Percentiles rank a stretch among this genome's conserved stretches.
These are phyloP conservation scores for Trachythela sp. DNA, from an alignment of 64 coral and sea anemone species.

Conservation along the genomic window DNA sequence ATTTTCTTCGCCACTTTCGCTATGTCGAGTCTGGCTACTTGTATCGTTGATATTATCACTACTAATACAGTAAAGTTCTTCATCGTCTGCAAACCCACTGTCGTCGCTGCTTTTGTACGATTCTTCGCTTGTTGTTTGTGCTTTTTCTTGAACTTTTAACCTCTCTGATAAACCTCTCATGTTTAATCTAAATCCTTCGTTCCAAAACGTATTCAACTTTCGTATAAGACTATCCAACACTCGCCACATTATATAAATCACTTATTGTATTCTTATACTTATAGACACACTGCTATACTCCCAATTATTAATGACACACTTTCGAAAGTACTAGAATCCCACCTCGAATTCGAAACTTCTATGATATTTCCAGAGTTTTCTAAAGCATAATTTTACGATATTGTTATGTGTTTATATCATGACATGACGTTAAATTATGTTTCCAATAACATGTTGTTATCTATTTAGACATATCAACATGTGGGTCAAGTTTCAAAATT, in stretches of 20 bases:
- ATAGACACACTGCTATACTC: too few species aligned
- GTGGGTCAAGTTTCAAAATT: neutral
- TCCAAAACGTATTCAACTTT: neutral
- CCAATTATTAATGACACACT: neutral
- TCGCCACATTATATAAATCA: neutral
- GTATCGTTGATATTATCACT: neutral
- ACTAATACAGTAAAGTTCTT: neutral
- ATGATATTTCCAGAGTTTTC: neutral
- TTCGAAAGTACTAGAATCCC: neutral
- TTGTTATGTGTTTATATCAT: neutral
- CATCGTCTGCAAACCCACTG: neutral
- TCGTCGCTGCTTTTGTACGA: neutral
- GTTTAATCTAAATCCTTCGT: neutral
- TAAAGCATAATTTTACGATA: neutral
- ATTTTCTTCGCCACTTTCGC: neutral
- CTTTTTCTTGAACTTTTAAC: neutral
- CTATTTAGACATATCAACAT: neutral
- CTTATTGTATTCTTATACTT: neutral
- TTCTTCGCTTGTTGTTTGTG: neutral
- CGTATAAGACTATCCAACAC: neutral
- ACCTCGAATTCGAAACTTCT: neutral
- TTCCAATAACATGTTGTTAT: neutral
- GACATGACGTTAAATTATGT: neutral
- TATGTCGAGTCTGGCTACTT: neutral
- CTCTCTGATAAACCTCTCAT: neutral